These are phyloP conservation scores for Saturnia pavonia DNA, from an alignment of 2,888 invertebrate genomes.

Conservation along the genomic window DNA sequence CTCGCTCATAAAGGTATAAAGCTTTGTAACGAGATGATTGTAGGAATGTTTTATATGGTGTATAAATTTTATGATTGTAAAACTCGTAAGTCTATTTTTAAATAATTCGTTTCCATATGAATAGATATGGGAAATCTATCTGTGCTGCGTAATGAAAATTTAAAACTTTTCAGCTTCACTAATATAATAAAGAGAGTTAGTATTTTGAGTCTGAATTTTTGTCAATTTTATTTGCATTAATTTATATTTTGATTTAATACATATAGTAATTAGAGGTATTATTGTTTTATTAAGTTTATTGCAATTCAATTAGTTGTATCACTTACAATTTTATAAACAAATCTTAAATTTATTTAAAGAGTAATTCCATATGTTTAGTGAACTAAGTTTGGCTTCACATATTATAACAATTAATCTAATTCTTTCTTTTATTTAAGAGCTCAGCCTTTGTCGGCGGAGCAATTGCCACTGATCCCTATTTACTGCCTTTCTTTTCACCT, in stretches of 20 bases:
- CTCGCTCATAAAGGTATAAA: conserved; percentile 24
- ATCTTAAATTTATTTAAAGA: too few relatives aligned
- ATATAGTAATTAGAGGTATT: background rate
- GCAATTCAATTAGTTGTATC: too few relatives aligned
- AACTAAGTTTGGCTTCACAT: too few relatives aligned
- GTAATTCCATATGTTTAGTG: too few relatives aligned
- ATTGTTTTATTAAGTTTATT: background rate
- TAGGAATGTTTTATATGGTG: background rate
- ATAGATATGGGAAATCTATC: background rate
- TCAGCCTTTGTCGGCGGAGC: too few relatives aligned
- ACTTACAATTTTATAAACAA: too few relatives aligned
- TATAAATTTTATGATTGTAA: conserved; percentile 6
- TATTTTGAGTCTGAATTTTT: background rate
- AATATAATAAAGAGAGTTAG: background rate
- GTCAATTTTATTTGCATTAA: too few relatives aligned
- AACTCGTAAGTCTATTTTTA: background rate
- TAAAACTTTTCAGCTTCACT: background rate
- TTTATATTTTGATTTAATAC: background rate
- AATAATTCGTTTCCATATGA: background rate
- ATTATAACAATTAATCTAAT: too few relatives aligned
- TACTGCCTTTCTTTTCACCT: too few relatives aligned
- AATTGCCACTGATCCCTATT: too few relatives aligned
- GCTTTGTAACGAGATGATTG: conserved; percentile 21
- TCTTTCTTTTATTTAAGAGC: too few relatives aligned
- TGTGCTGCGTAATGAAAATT: background rate